Conservation (phyloP, 2,797 vertebrate species). For the Phrynocephalus guinanensis region DNA sequence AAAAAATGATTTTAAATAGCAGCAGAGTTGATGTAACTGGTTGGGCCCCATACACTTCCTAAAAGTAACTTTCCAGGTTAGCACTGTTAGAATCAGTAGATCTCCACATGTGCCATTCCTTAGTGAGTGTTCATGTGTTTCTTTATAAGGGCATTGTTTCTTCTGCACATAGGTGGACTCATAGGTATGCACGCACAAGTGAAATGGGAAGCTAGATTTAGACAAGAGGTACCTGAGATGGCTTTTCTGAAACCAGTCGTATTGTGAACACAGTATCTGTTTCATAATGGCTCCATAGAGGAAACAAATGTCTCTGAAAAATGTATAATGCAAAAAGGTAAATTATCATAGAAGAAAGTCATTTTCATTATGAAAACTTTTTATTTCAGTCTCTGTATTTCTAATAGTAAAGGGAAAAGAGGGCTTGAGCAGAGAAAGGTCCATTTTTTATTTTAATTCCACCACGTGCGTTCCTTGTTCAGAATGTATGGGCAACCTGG, state of each 20-base stretch:
- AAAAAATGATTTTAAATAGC: too few relatives aligned
- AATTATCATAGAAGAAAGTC: slow-evolving; percentile 46
- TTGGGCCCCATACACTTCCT: too few relatives aligned
- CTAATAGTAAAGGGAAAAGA: slow-evolving; percentile 34
- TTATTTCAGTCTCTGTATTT: slow-evolving; percentile 62
- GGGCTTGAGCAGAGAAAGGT: too few relatives aligned
- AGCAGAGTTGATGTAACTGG: too few relatives aligned
- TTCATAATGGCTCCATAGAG: slow-evolving; percentile 58
- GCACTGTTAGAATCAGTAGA: slow-evolving; percentile 39
- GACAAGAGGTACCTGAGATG: slow-evolving; percentile 50
- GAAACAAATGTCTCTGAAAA: slow-evolving; percentile 54
- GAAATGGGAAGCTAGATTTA: slow-evolving; percentile 57
- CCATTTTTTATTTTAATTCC: slow-evolving; percentile 61
- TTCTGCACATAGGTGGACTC: slow-evolving; percentile 36
- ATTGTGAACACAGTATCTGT: slow-evolving; percentile 64
- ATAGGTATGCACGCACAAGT: slow-evolving; percentile 25
- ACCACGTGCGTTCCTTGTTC: slow-evolving; percentile 52
- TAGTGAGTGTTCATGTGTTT: background rate
- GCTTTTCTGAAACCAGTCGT: slow-evolving; percentile 36
- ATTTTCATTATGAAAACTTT: slow-evolving; percentile 57
- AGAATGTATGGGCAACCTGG: background rate
- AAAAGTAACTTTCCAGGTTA: slow-evolving; percentile 35
- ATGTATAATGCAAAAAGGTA: slow-evolving; percentile 39
- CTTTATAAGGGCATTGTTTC: slow-evolving; percentile 52
- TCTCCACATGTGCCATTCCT: background rate